Evolutionary conservation across 37 sponge, comb jelly and placozoan species (phyloP), one percentile per base, ranked within the genome.

Genomic region (Trichoplax adhaerens): DNA sequence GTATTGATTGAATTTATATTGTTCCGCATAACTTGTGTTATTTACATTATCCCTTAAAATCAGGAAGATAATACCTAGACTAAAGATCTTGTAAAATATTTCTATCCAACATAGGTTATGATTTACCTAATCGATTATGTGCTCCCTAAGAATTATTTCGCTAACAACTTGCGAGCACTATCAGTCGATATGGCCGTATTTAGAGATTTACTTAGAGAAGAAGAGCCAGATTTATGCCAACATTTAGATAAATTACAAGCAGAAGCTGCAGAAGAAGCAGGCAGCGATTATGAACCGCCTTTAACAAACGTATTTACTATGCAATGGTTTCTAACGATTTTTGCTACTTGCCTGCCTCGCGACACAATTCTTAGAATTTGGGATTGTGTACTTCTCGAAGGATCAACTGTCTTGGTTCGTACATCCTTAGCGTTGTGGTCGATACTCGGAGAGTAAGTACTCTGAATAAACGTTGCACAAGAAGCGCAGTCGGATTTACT

Each of bases 241-340:
- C 94, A 93, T 61, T 72, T 88, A 8, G 53, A 52, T 29, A 70
- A 70, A 53, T 55, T 78, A 4, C 79, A 68, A 47, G 62, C 62
- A 86, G 46, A 48, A 52, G 2, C 69, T 86, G 0, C 58, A 72
- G 49, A 73, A 58, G 62, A 77, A 54, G 71, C 78, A 63, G 65
- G 76, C 74, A 10, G 61, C 78, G 56, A 73, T 4, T 88, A 83
- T 62, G 94, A 93, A 65, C 94, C 94, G 1, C 94, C 94, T 0
- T 74, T 93, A 56, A 81, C 81, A 0, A 83, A 93, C 68, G 84
- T 85, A 48, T 88, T 93, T 66, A 82, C 90, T 0, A 77, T 93
- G 77, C 94, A 85, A 80, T 93, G 94, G 94, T 88, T 93, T 65
- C 83, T 88, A 5, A 85, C 86, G 1, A 66, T 88, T 55, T 88